phyloP scores from a whole-genome alignment of 2,797 vertebrate species.

The Trichosurus vulpecula region DNA sequence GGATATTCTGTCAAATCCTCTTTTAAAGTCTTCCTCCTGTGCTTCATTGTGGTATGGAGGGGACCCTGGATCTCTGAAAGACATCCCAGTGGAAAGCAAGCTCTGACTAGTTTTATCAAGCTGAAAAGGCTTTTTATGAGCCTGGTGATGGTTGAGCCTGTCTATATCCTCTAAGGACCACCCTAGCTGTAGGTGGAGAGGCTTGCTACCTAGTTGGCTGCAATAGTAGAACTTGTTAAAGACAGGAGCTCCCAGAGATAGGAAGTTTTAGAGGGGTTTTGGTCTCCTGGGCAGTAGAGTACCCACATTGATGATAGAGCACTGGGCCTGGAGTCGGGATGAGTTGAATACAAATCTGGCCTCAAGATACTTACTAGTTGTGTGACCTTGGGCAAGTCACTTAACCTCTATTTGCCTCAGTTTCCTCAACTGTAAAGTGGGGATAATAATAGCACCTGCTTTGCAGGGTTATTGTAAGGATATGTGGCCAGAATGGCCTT shows the following conservation, averaged over 20 bases:
- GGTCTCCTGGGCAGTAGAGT: background rate
- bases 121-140: background rate
- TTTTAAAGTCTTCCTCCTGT: background rate
- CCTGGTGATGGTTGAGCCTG: background rate
- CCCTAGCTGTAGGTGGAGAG: background rate
- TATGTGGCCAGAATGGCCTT: too few relatives aligned
- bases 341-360: background rate
- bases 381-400: background rate
- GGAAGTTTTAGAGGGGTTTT: background rate
- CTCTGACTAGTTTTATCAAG: background rate
- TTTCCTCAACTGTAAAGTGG: background rate
- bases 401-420: background rate
- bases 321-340: background rate
- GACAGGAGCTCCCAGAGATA: background rate
- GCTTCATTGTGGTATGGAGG: background rate
- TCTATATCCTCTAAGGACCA: background rate
- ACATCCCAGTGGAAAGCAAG: background rate
- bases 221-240: background rate
- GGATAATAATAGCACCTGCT: too few relatives aligned
- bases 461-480: background rate
- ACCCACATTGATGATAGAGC: background rate
- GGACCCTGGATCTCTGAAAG: background rate
- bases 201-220: background rate
- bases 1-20: conserved; percentile 71
- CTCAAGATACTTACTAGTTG: background rate